Evolutionary conservation across 2,888 invertebrate genomes (phyloP).

Genomic region (Meliscaeva auricollis): DNA sequence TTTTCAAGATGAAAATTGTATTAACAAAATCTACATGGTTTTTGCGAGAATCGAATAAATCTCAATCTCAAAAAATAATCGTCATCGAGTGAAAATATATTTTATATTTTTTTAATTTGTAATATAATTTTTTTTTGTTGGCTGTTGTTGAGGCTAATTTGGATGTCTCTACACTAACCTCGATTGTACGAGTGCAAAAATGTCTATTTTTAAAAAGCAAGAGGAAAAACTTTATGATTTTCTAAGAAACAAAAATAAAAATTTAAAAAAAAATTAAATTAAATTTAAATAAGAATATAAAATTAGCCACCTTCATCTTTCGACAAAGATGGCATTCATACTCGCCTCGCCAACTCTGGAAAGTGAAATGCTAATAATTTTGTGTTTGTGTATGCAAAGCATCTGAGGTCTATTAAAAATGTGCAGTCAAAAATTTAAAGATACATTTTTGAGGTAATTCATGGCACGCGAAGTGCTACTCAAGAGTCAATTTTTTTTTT

Average conservation of each 20-base stretch:
- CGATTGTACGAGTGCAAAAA: constrained; percentile 73
- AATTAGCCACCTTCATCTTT: constrained; percentile 23
- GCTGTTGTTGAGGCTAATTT: constrained; percentile 45
- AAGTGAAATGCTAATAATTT: constrained; percentile 17
- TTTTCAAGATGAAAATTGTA: neutral
- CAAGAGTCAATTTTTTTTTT: constrained; percentile 36
- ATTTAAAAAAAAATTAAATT: neutral
- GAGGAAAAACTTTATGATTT: constrained; percentile 17
- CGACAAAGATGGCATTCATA: constrained; percentile 30
- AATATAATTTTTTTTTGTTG: constrained; percentile 18
- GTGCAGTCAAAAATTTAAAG: neutral
- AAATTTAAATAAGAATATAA: constrained; percentile 20
- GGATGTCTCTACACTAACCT: constrained; percentile 59
- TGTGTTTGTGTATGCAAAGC: constrained; percentile 22
- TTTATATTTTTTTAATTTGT: constrained; percentile 4
- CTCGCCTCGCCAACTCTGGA: constrained; percentile 52
- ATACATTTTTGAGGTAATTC: constrained; percentile 11
- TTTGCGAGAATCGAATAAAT: constrained; percentile 27
- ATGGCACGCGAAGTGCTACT: constrained; percentile 68
- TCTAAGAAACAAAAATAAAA: constrained; percentile 9
- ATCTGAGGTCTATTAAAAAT: constrained; percentile 16
- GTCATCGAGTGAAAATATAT: constrained; percentile 26
- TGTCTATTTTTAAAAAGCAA: constrained; percentile 59
- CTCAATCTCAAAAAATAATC: constrained; percentile 18
- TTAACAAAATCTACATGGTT: constrained; percentile 34